Conservation (phyloP, 1,140 invertebrate genomes). For the Phocides pigmalion region DNA sequence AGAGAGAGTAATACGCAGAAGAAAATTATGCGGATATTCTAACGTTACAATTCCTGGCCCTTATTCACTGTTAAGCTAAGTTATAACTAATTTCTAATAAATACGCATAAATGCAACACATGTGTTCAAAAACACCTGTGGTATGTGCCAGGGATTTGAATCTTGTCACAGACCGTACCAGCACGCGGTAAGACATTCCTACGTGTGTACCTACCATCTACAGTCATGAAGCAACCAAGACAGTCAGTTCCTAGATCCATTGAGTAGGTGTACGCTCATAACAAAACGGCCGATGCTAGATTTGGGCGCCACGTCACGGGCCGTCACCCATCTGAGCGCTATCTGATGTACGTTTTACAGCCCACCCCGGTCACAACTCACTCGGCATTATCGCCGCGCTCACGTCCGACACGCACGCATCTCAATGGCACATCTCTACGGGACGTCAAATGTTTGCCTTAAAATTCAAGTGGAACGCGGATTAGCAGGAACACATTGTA, state of each 20-base stretch:
- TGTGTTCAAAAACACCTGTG: no score
- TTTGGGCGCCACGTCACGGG: slow-evolving; percentile 50
- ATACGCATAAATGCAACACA: no score
- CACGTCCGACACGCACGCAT: slow-evolving; percentile 56
- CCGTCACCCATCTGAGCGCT: slow-evolving; percentile 54
- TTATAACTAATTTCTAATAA: no score
- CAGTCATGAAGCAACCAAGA: neutral
- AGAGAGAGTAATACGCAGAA: no score
- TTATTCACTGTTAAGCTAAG: no score
- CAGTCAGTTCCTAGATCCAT: neutral
- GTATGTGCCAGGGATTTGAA: no score
- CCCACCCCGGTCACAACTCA: slow-evolving; percentile 59
- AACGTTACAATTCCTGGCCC: no score
- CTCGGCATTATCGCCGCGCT: slow-evolving; percentile 49
- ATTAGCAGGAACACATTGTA: neutral
- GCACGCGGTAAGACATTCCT: no score
- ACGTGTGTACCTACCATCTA: no score
- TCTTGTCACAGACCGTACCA: no score
- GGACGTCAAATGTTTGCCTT: slow-evolving; percentile 39
- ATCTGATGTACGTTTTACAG: slow-evolving; percentile 69
- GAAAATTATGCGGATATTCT: no score
- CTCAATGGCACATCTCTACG: slow-evolving; percentile 60
- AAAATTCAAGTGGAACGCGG: neutral
- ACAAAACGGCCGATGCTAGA: slow-evolving; percentile 19
- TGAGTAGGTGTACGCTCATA: slow-evolving; percentile 15